Evolutionary conservation across 1,140 invertebrate species (phyloP).

Genomic region (Rhynchophorus ferrugineus): DNA sequence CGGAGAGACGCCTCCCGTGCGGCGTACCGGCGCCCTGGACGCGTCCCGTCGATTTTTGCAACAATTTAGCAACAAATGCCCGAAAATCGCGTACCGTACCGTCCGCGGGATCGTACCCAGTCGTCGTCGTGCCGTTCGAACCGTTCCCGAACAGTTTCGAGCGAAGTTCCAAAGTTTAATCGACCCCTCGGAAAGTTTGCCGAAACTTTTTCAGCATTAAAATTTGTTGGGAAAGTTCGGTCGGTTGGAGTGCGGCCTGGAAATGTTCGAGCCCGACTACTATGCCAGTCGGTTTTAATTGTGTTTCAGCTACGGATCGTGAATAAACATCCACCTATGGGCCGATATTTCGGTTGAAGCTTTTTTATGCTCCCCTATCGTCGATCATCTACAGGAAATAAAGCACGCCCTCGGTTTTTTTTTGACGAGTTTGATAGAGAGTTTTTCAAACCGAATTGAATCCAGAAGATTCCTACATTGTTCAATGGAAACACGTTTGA

Average conservation of each 20-base stretch:
- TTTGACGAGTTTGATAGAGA: no score
- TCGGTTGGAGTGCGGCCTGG: slow-evolving; percentile 31
- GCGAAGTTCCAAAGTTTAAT: slow-evolving; percentile 38
- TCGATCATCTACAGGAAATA: no score
- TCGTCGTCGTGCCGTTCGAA: slow-evolving; percentile 20
- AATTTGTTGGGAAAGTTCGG: slow-evolving; percentile 40
- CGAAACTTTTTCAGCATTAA: slow-evolving; percentile 39
- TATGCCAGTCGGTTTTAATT: slow-evolving; percentile 18
- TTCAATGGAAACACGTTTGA: no score
- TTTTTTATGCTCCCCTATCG: no score
- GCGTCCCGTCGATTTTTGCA: neutral
- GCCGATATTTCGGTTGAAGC: no score
- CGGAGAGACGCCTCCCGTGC: neutral
- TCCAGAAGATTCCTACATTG: no score
- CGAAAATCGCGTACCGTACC: slow-evolving; percentile 3
- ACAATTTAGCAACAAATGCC: neutral
- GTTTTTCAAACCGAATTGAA: no score
- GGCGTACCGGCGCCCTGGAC: neutral
- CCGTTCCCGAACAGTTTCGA: slow-evolving; percentile 38
- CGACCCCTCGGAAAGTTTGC: slow-evolving; percentile 40
- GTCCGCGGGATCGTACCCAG: slow-evolving; percentile 3
- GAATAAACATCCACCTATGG: no score
- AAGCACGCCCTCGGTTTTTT: no score
- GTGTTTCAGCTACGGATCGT: slow-evolving; percentile 11
- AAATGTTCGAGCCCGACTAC: slow-evolving; percentile 27